Evolutionary conservation across 2,113 vertebrate genomes (phyloP).

Genomic region (Oryzias curvinotus): DNA sequence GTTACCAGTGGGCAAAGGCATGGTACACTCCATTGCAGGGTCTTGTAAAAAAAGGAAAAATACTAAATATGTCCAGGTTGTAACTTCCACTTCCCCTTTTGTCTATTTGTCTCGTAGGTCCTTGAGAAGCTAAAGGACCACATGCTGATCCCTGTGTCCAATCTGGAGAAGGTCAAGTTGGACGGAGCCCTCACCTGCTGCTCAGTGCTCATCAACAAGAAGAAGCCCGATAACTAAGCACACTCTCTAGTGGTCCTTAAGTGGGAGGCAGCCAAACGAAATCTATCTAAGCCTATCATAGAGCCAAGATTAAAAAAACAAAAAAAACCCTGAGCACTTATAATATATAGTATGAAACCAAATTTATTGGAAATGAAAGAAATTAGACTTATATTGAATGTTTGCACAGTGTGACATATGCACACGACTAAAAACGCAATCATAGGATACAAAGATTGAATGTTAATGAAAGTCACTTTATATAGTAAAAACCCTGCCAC

Average conservation of each 20-base stretch:
- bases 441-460: too few species aligned
- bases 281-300: conserved; percentile 11
- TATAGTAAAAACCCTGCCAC: too few species aligned
- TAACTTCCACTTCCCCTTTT: neutral
- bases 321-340: neutral
- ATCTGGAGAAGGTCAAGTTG: conserved; percentile 86
- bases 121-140: conserved; percentile 96
- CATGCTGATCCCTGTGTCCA: conserved; percentile 89
- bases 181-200: conserved; percentile 91
- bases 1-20: too few species aligned
- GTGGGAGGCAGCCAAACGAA: conserved; percentile 17
- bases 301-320: conserved; percentile 15
- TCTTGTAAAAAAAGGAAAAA: too few species aligned
- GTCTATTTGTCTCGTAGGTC: conserved; percentile 75
- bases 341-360: too few species aligned
- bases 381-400: too few species aligned
- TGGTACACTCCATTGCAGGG: too few species aligned
- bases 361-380: too few species aligned
- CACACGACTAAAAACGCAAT: too few species aligned
- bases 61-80: too few species aligned
- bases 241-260: conserved; percentile 58
- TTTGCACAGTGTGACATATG: too few species aligned
- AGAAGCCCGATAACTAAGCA: conserved; percentile 82
- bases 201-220: conserved; percentile 91
- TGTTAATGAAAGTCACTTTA: too few species aligned